These are phyloP conservation scores for Eretmodus cyanostictus DNA, from an alignment of 2,113 vertebrate genomes.

Conservation along the genomic window DNA sequence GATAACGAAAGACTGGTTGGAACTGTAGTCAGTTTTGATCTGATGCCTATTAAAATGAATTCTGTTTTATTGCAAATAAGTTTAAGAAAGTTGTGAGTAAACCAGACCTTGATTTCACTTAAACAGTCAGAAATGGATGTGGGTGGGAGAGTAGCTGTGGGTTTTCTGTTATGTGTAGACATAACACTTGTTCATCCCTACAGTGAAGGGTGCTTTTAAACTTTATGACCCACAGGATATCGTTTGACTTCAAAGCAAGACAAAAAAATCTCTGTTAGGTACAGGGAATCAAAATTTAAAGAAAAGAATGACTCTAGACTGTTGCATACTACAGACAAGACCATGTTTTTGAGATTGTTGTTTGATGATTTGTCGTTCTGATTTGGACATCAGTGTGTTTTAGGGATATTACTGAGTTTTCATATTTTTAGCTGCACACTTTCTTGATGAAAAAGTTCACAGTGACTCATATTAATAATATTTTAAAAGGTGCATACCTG, in stretches of 20 bases:
- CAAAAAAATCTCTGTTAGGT: background rate
- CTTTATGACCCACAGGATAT: background rate
- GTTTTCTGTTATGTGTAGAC: background rate
- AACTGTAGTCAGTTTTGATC: accelerated
- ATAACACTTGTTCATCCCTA: background rate
- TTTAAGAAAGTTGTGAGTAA: background rate
- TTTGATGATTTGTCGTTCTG: background rate
- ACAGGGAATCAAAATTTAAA: background rate
- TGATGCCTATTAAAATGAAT: background rate
- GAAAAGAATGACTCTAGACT: background rate
- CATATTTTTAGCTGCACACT: background rate
- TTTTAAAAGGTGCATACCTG: background rate
- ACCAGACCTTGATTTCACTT: background rate
- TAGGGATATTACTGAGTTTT: background rate
- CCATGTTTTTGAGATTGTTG: background rate
- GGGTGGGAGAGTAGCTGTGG: background rate
- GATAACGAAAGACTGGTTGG: background rate
- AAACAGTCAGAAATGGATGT: background rate
- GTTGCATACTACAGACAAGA: background rate
- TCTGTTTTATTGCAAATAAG: background rate
- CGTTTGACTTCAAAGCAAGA: accelerated
- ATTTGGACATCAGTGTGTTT: background rate
- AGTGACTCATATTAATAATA: background rate
- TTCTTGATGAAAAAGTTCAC: background rate
- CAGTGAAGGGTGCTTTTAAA: background rate